Evolutionary conservation across 2,797 vertebrate species (phyloP), one percentile per base, ranked within the genome.

Genomic region (Pelochelys cantorii): DNA sequence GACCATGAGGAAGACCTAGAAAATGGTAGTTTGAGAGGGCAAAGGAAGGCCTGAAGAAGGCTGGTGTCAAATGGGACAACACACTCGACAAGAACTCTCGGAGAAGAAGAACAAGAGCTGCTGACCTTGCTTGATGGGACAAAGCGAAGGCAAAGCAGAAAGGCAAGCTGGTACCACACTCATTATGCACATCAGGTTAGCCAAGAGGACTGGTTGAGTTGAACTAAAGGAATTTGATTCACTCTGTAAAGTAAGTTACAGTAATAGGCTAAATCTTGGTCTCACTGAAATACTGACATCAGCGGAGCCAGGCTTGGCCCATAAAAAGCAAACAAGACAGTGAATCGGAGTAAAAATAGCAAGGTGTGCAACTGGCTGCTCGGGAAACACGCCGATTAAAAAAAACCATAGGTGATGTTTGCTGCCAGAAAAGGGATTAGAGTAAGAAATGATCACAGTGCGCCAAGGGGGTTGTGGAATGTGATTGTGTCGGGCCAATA

Each of bases 331-430:
- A 12, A 75, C 71, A 48, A 9, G 22, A 75, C 71, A 42, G 20
- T 75, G 74, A 75, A 27, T 48, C 23, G 25, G 42, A 48, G 42
- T 48, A 7, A 25, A 53, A 2, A 0, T 3, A 91, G 55, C 37
- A 53, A 34, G 0, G 0, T 2, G 5, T n/a, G 15, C 3, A 0
- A 5, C 15, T 0, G 13, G 56, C 25, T 23, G 20, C 56, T 53
- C 71, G 60, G 59, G 22, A 86, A 75, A 71, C 5, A 56, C 59
- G 6, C 11, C 5, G 13, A 0, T 42, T 48, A 48, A 48, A 6
- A 87, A 34, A 71, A 37, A 89, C 2, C 0, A 25, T 6, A 48
- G 90, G 37, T 27, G 79, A 88, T 57, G 56, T 56, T 68, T 86
- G 85, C 29, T 18, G 68, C 34, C 10, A 83, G 82, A 59, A 85